Percentiles rank a stretch among this genome's conserved stretches.
Evolutionary conservation across 2,113 vertebrate species (phyloP).

Genomic region (Pitta sordida): DNA sequence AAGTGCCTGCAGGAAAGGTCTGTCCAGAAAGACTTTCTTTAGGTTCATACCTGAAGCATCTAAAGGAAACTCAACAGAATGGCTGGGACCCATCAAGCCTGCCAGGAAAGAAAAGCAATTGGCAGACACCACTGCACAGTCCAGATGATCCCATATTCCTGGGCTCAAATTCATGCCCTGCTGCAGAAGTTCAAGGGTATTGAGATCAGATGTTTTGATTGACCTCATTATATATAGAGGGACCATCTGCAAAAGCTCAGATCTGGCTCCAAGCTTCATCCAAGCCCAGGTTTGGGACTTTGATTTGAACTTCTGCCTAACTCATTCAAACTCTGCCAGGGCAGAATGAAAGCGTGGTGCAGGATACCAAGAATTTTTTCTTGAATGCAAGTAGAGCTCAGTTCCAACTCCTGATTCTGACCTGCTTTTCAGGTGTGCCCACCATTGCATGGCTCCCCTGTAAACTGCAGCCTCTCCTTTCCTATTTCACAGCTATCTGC

Average conservation of each 20-base stretch:
- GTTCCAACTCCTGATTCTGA: neutral
- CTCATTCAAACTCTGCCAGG: neutral
- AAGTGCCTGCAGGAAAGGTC: neutral
- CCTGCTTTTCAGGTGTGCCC: neutral
- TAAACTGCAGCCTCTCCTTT: neutral
- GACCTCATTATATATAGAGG: slow-evolving; percentile 42
- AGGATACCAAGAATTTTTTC: neutral
- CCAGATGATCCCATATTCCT: slow-evolving; percentile 23
- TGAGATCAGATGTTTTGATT: slow-evolving; percentile 48
- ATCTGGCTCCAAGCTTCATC: slow-evolving; percentile 35
- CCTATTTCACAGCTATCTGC: neutral
- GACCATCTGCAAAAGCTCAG: slow-evolving; percentile 43
- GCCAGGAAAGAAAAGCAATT: slow-evolving; percentile 23
- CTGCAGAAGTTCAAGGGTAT: slow-evolving; percentile 36
- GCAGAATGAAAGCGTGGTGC: neutral
- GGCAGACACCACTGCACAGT: neutral
- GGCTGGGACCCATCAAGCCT: neutral
- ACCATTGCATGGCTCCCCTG: neutral
- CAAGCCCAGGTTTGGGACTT: slow-evolving; percentile 9
- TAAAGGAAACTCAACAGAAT: neutral
- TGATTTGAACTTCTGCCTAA: slow-evolving; percentile 34
- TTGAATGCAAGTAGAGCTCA: neutral
- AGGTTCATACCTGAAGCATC: neutral
- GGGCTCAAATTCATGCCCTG: neutral
- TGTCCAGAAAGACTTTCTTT: neutral